Base-by-base conservation (phyloP, 2,113 vertebrate species). In the human (Homo sapiens) region DNA sequence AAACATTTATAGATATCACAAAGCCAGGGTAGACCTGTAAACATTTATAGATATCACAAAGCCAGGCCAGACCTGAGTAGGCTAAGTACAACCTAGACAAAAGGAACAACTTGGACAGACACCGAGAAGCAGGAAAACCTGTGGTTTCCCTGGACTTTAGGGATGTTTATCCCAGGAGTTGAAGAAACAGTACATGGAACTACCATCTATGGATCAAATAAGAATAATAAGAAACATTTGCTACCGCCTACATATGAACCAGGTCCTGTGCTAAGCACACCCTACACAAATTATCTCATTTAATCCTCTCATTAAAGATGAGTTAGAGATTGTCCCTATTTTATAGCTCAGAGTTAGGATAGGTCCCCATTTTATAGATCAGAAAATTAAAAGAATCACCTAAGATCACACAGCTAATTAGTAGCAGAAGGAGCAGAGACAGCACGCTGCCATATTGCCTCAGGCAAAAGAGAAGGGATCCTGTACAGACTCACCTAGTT, bases 1-100 rank as follows among this genome's bases (percentile, higher is more conserved):
- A 96, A 85, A 72, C 38, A 93, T 90, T 61, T 91, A 81, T 83
- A 90, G n/a, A 45, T 25, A 64, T 64, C 57, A 76, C 48, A 78
- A 87, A 95, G 82, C 50, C 32, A 90, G 50, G 66, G 43, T 43
- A 55, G 40, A 38, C 11, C 17, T 43, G 22, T 32, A 96, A 85
- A 72, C 38, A 93, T 90, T 61, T 91, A 81, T 83, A 90, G n/a
- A 45, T 25, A 64, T 64, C 57, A 76, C 48, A 78, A 87, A 95
- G 82, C 50, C 32, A 90, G 50, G 66, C 50, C 50, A 55, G 40
- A 38, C 11, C 17, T 43, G 22, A 17, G 61, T 70, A 38, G 16
- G 30, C 32, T 70, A 55, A 70, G 66, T 50, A 89, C 8, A 59
- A 75, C 52, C 82, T 22, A 79, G 43, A 52, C 32, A n/a, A 93